Conservation (phyloP, 2,113 vertebrate species). For the Pachypanchax playfairii region DNA sequence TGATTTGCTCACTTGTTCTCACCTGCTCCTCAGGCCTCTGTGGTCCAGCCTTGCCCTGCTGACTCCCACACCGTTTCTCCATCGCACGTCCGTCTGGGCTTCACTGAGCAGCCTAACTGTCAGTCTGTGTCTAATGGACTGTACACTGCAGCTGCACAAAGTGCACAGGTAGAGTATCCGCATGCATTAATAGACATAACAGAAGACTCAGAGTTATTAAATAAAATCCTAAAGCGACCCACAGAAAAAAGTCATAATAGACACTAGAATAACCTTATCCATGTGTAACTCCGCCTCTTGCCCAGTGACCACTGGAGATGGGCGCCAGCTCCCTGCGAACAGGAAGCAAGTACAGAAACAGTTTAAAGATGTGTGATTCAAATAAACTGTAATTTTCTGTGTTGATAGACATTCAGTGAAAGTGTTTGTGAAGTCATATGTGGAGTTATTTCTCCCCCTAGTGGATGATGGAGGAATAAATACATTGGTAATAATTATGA, state of each 20-base stretch:
- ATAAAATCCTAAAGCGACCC: slow-evolving; percentile 22
- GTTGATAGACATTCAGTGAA: slow-evolving; percentile 13
- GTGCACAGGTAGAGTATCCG: slow-evolving; percentile 71
- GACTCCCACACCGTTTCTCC: slow-evolving; percentile 74
- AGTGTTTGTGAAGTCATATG: slow-evolving; percentile 18
- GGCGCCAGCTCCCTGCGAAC: too few species aligned
- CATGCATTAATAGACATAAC: slow-evolving; percentile 2
- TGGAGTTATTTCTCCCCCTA: slow-evolving; percentile 62
- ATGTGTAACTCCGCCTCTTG: too few species aligned
- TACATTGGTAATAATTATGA: background rate
- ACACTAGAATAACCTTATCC: too few species aligned
- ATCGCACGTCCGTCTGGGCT: slow-evolving; percentile 77
- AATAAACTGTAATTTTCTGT: slow-evolving; percentile 29
- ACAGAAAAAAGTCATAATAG: too few species aligned
- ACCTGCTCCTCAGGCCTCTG: slow-evolving; percentile 56
- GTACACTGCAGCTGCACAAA: slow-evolving; percentile 58
- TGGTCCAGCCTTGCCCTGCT: slow-evolving; percentile 64
- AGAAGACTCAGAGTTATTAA: too few species aligned
- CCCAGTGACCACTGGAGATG: too few species aligned
- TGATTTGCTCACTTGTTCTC: slow-evolving; percentile 43
- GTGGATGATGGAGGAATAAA: slow-evolving; percentile 47
- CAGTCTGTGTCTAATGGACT: slow-evolving; percentile 79
- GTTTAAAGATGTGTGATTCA: slow-evolving; percentile 46
- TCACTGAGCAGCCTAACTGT: slow-evolving; percentile 72
- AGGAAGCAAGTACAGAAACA: too few species aligned